phyloP scores from a whole-genome alignment of 2,113 vertebrate species.

The Tachycineta bicolor region DNA sequence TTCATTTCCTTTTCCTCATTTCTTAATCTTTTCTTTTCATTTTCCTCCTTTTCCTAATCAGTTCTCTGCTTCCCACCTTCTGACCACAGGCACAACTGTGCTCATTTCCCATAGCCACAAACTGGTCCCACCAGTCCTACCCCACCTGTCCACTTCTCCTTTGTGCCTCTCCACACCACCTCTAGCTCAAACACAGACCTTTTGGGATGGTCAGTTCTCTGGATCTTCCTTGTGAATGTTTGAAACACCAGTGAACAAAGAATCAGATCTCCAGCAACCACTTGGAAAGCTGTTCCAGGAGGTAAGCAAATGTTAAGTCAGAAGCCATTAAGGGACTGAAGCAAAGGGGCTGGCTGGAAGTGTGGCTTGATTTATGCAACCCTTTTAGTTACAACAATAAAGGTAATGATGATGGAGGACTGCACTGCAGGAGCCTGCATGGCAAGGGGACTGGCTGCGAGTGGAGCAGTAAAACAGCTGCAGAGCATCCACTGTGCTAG shows the following conservation, averaged over 20 bases:
- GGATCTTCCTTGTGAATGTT: background rate
- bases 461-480: background rate
- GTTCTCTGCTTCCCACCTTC: background rate
- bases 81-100: background rate
- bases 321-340: conserved; percentile 27
- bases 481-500: background rate
- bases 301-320: conserved; percentile 10
- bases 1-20: background rate
- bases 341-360: conserved; percentile 5
- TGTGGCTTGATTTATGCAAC: conserved; percentile 37
- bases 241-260: background rate
- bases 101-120: background rate
- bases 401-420: background rate
- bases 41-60: background rate
- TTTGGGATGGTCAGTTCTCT: background rate
- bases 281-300: background rate
- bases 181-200: background rate
- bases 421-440: background rate
- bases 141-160: background rate
- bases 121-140: background rate
- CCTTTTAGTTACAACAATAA: conserved; percentile 48
- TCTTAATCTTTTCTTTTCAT: background rate
- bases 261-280: background rate
- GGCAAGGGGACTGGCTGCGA: background rate
- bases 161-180: background rate